Conservation (phyloP, 1,140 invertebrate species). For the Nylanderia fulva region DNA sequence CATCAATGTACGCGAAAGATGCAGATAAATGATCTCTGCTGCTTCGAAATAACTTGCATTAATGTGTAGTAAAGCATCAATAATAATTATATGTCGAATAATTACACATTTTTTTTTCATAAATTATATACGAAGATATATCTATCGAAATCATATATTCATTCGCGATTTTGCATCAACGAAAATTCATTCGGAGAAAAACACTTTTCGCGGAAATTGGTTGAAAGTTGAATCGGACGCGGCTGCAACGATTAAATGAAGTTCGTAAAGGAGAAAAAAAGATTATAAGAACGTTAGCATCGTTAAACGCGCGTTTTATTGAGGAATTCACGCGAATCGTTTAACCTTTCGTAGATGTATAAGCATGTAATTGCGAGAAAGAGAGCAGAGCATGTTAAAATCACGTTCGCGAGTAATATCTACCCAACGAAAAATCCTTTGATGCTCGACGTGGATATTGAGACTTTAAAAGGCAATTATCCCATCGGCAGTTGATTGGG, state of each 20-base stretch:
- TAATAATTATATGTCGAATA: conserved; percentile 14
- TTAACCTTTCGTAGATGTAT: neutral
- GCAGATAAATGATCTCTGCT: neutral
- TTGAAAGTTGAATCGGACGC: conserved; percentile 27
- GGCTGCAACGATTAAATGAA: conserved; percentile 30
- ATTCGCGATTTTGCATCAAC: neutral
- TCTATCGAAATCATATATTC: neutral
- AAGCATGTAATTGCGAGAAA: conserved; percentile 15
- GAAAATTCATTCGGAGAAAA: conserved; percentile 37
- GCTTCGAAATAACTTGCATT: conserved; percentile 21
- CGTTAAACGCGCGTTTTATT: conserved; percentile 38
- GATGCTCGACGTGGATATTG: conserved; percentile 37
- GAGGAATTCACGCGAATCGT: neutral
- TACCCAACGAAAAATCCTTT: conserved; percentile 47
- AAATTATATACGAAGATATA: conserved; percentile 19
- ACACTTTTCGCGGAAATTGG: conserved; percentile 8
- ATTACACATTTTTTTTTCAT: conserved; percentile 17
- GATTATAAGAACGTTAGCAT: conserved; percentile 3
- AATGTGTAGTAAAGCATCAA: conserved; percentile 4
- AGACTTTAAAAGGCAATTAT: conserved; percentile 52
- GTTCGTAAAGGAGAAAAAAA: conserved; percentile 10
- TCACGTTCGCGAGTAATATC: conserved; percentile 41
- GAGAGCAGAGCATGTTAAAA: conserved; percentile 17
- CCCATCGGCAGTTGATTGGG: neutral
- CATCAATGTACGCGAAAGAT: conserved; percentile 3